A percentile compares a stretch with the other conserved stretches of the same genome.
These are phyloP conservation scores for Todiramphus chloris DNA, from an alignment of 2,113 vertebrate species.

Conservation along the genomic window DNA sequence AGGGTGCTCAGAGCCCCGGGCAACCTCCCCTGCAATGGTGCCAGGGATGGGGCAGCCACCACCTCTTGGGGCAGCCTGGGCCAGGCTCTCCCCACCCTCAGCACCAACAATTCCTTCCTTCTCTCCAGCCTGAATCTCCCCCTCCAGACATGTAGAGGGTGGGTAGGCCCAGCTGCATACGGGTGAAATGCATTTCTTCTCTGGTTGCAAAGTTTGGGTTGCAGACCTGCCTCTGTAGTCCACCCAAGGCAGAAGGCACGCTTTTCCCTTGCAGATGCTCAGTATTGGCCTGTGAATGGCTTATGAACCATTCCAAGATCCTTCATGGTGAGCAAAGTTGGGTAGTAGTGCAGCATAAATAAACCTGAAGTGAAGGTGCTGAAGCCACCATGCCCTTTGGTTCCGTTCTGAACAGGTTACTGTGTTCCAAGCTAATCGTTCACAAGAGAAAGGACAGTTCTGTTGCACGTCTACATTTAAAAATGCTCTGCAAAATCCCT, in stretches of 20 bases:
- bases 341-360: not conserved
- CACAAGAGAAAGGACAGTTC: not conserved
- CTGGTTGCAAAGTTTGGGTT: not conserved
- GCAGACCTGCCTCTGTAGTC: not conserved
- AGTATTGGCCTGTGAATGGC: not conserved
- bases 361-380: not conserved
- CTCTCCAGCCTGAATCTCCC: too few relatives aligned
- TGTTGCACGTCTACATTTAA: fast-evolving
- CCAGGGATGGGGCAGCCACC: too few relatives aligned
- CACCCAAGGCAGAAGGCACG: fast-evolving
- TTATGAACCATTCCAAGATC: not conserved
- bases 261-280: not conserved
- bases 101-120: too few relatives aligned
- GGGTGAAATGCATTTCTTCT: too few relatives aligned
- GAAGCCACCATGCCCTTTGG: not conserved
- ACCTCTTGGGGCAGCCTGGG: too few relatives aligned
- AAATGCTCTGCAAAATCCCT: not conserved
- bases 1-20: too few relatives aligned
- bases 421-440: not conserved
- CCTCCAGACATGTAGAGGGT: too few relatives aligned
- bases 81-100: too few relatives aligned
- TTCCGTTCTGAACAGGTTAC: not conserved
- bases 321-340: not conserved
- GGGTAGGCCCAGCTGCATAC: not conserved
- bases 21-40: too few relatives aligned